Evolutionary conservation across 1,140 invertebrate species (phyloP).

Genomic region (Vollenhovia emeryi): DNA sequence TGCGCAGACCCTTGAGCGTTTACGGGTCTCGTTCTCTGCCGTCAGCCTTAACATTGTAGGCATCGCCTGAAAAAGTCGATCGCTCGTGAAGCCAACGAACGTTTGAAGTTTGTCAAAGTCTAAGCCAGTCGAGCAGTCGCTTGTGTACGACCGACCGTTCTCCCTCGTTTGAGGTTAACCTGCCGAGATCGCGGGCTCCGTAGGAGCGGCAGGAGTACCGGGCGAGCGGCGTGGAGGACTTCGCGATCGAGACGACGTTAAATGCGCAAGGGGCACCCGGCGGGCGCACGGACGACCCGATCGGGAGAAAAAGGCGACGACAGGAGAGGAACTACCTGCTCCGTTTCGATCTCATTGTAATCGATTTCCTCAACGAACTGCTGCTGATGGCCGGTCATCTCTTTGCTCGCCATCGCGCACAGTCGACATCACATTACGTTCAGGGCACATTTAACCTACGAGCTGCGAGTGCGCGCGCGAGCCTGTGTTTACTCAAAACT

Average conservation of each 20-base stretch:
- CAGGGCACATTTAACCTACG: slow-evolving; percentile 72
- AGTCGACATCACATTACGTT: slow-evolving; percentile 75
- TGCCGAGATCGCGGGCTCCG: neutral
- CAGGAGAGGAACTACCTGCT: slow-evolving; percentile 82
- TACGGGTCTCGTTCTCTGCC: too few species aligned
- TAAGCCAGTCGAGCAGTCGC: too few species aligned
- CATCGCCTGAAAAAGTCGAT: neutral
- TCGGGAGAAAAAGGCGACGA: neutral
- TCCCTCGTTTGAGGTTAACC: slow-evolving; percentile 52
- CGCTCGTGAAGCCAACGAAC: neutral
- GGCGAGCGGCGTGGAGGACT: neutral
- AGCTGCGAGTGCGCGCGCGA: neutral
- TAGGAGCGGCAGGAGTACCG: neutral
- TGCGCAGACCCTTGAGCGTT: too few species aligned
- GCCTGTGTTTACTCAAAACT: slow-evolving; percentile 68
- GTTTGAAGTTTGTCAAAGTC: too few species aligned
- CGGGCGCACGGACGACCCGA: neutral
- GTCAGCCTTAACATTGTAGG: neutral
- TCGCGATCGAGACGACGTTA: neutral
- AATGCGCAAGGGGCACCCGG: neutral
- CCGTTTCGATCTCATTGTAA: slow-evolving; percentile 86
- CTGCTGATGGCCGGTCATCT: slow-evolving; percentile 82
- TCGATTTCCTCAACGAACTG: slow-evolving; percentile 88
- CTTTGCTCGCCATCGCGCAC: slow-evolving; percentile 84
- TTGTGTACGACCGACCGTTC: neutral